phyloP scores from a whole-genome alignment of 2,113 vertebrate genomes.

The Cynoglossus semilaevis region DNA sequence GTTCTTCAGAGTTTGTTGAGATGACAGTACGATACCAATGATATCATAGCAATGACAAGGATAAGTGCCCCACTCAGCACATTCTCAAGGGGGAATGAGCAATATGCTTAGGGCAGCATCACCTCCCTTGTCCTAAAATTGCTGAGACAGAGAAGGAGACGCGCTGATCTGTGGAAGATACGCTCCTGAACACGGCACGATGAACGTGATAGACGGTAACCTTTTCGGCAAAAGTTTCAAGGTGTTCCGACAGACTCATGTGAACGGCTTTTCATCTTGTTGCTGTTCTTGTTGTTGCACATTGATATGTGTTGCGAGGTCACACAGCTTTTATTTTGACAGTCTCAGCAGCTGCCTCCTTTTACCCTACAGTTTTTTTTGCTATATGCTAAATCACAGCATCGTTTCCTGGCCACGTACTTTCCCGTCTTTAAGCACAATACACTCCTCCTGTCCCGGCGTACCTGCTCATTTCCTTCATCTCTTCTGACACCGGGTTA shows the following conservation, averaged over 20 bases:
- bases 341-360: background rate
- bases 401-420: slow-evolving; percentile 1
- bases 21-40: slow-evolving; percentile 63
- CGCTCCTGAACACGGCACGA: slow-evolving; percentile 39
- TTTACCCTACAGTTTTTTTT: background rate
- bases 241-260: slow-evolving; percentile 27
- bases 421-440: slow-evolving; percentile 1
- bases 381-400: background rate
- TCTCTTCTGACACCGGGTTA: slow-evolving; percentile 34
- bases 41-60: slow-evolving; percentile 64
- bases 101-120: slow-evolving; percentile 70
- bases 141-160: slow-evolving; percentile 70
- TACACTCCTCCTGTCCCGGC: slow-evolving; percentile 20
- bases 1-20: slow-evolving; percentile 49
- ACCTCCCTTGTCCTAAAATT: slow-evolving; percentile 54
- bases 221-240: slow-evolving; percentile 55
- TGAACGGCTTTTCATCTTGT: slow-evolving; percentile 23
- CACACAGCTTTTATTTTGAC: slow-evolving; percentile 12
- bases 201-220: slow-evolving; percentile 40
- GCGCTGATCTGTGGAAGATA: slow-evolving; percentile 70
- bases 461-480: slow-evolving; percentile 46
- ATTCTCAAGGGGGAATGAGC: slow-evolving; percentile 29
- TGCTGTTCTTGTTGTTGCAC: slow-evolving; percentile 13
- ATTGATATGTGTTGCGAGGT: background rate
- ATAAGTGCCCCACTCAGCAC: slow-evolving; percentile 53